phyloP scores from a whole-genome alignment of 2,888 invertebrate species.

The Ennomos fuscantarius region DNA sequence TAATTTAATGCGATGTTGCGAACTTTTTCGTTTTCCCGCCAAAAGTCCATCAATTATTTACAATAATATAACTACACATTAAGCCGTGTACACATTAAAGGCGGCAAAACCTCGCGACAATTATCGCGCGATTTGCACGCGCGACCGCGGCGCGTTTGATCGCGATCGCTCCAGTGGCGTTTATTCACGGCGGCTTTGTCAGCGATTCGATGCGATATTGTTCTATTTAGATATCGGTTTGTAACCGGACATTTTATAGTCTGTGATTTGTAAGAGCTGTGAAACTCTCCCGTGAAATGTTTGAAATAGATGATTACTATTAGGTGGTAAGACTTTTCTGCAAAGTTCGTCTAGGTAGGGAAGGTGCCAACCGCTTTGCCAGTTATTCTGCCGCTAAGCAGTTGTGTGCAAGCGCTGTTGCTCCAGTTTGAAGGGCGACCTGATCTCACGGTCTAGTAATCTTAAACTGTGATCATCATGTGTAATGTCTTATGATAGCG shows the following conservation, averaged over 20 bases:
- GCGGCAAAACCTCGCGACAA: slow-evolving; percentile 42
- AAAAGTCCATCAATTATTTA: neutral
- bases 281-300: neutral
- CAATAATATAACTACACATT: slow-evolving; percentile 2
- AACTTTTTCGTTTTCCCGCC: too few species aligned
- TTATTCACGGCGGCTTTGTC: slow-evolving; percentile 53
- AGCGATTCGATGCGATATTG: slow-evolving; percentile 48
- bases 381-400: too few species aligned
- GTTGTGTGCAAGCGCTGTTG: too few species aligned
- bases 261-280: slow-evolving; percentile 22
- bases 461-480: too few species aligned
- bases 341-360: too few species aligned
- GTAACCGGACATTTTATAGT: slow-evolving; percentile 34
- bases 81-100: slow-evolving; percentile 27
- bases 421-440: too few species aligned
- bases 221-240: slow-evolving; percentile 51
- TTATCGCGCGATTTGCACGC: slow-evolving; percentile 53
- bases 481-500: too few species aligned
- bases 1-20: too few species aligned
- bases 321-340: too few species aligned
- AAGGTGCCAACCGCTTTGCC: too few species aligned
- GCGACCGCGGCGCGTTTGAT: slow-evolving; percentile 56
- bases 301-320: too few species aligned
- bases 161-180: slow-evolving; percentile 47
- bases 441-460: too few species aligned